Evolutionary conservation across 2,113 vertebrate species (phyloP).

Genomic region (Brienomyrus brachyistius): DNA sequence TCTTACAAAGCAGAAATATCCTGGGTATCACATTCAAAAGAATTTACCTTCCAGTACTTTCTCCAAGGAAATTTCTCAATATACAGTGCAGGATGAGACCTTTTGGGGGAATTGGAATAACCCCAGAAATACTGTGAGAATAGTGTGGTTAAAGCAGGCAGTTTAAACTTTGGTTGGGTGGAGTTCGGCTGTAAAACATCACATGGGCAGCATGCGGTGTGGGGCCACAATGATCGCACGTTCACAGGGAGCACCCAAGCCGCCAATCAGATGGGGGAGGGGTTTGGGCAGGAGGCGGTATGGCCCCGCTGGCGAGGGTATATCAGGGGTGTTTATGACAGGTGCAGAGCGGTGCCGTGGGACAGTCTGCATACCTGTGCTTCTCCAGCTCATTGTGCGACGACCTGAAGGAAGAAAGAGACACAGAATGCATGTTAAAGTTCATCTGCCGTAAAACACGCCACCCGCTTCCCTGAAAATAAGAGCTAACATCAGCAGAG

Average conservation of each 20-base stretch:
- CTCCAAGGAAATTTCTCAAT: background rate
- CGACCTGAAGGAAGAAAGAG: conserved; percentile 16
- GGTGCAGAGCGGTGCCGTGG: background rate
- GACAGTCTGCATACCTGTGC: conserved; percentile 6
- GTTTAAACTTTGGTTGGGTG: background rate
- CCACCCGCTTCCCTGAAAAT: background rate
- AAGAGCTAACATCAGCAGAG: background rate
- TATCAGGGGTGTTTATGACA: background rate
- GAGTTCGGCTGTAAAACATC: background rate
- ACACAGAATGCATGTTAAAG: background rate
- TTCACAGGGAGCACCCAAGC: background rate
- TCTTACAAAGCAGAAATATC: background rate
- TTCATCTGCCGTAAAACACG: background rate
- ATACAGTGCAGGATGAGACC: background rate
- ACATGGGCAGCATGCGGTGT: background rate
- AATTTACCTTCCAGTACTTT: background rate
- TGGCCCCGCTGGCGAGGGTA: background rate
- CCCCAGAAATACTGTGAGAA: background rate
- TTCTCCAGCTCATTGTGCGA: conserved; percentile 24
- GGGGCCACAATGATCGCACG: background rate
- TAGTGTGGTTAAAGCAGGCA: background rate
- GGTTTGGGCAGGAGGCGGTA: background rate
- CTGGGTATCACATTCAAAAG: background rate
- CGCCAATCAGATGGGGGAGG: background rate
- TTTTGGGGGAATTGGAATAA: background rate